Evolutionary conservation across 2,888 invertebrate genomes (phyloP).

Genomic region (Rhabditophanes sp.): DNA sequence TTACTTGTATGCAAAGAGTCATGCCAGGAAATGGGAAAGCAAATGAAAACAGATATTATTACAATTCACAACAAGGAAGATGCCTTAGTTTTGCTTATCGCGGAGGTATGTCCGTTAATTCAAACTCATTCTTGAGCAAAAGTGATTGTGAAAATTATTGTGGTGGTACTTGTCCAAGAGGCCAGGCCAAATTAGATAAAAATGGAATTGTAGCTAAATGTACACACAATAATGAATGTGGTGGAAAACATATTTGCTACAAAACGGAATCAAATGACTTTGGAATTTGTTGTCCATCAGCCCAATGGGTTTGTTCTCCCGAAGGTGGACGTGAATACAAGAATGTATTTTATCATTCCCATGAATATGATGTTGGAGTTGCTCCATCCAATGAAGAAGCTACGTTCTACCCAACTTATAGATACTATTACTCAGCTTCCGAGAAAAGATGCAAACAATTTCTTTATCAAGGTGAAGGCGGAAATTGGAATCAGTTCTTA

Average conservation of each 20-base stretch:
- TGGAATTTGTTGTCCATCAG: slow-evolving; percentile 11
- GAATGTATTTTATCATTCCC: not conserved
- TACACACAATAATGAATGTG: slow-evolving; percentile 8
- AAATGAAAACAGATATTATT: slow-evolving; percentile 9
- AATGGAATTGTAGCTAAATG: slow-evolving; percentile 4
- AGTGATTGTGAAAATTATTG: slow-evolving; percentile 11
- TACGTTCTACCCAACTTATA: slow-evolving; percentile 12
- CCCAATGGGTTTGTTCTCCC: slow-evolving; percentile 9
- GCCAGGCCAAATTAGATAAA: slow-evolving; percentile 4
- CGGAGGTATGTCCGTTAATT: slow-evolving; percentile 10
- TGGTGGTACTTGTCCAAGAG: slow-evolving; percentile 8
- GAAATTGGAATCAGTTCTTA: slow-evolving; percentile 12
- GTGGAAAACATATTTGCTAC: slow-evolving; percentile 5
- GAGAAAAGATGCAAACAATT: slow-evolving; percentile 13
- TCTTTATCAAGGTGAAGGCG: slow-evolving; percentile 12
- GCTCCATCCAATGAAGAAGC: slow-evolving; percentile 6
- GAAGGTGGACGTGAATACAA: slow-evolving; percentile 7
- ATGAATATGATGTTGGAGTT: slow-evolving; percentile 10
- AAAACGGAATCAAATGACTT: slow-evolving; percentile 7
- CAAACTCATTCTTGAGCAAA: slow-evolving; percentile 10
- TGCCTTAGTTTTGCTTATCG: slow-evolving; percentile 11
- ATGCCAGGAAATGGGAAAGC: slow-evolving; percentile 13
- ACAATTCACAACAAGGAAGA: slow-evolving; percentile 5
- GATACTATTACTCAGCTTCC: slow-evolving; percentile 9
- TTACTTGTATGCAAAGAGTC: slow-evolving; percentile 10